These are phyloP conservation scores for Girardinichthys multiradiatus DNA, from an alignment of 2,113 vertebrate species.

Conservation along the genomic window DNA sequence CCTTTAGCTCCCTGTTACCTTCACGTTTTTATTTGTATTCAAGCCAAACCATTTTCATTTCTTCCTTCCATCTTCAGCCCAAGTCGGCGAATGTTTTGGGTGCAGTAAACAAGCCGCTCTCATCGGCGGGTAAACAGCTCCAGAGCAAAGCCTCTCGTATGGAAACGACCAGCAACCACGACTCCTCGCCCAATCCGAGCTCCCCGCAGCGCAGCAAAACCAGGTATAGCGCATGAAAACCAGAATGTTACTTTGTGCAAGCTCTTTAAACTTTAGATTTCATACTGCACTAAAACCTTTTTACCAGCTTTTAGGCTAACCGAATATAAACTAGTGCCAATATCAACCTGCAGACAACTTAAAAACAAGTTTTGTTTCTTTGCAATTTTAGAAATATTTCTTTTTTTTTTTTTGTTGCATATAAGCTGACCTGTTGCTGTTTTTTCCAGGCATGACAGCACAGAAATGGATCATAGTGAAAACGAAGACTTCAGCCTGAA, in stretches of 20 bases:
- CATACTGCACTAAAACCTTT: too few relatives aligned
- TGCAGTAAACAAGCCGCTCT: constrained; percentile 96
- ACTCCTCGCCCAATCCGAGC: constrained; percentile 94
- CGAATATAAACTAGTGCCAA: background rate
- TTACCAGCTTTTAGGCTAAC: too few relatives aligned
- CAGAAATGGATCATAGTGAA: constrained; percentile 96
- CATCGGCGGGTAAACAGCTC: constrained; percentile 93
- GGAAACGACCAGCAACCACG: constrained; percentile 97
- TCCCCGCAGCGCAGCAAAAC: constrained; percentile 96
- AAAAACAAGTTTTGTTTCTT: too few relatives aligned
- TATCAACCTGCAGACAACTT: too few relatives aligned
- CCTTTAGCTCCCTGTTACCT: background rate
- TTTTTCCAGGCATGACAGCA: constrained; percentile 86
- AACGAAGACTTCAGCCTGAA: constrained; percentile 93
- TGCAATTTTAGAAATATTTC: background rate
- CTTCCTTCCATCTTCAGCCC: constrained; percentile 80
- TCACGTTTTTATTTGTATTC: background rate
- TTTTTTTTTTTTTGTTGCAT: background rate
- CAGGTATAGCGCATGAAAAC: constrained; percentile 71
- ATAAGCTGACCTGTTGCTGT: background rate
- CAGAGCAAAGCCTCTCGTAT: constrained; percentile 97
- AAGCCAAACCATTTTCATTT: background rate
- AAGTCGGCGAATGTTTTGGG: constrained; percentile 97
- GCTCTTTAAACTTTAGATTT: background rate
- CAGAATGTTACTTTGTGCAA: background rate